A percentile compares a stretch with the other conserved stretches of the same genome.
These are phyloP conservation scores for Schizothorax lantsangensis DNA, from an alignment of 2,797 vertebrate species.

Conservation along the genomic window DNA sequence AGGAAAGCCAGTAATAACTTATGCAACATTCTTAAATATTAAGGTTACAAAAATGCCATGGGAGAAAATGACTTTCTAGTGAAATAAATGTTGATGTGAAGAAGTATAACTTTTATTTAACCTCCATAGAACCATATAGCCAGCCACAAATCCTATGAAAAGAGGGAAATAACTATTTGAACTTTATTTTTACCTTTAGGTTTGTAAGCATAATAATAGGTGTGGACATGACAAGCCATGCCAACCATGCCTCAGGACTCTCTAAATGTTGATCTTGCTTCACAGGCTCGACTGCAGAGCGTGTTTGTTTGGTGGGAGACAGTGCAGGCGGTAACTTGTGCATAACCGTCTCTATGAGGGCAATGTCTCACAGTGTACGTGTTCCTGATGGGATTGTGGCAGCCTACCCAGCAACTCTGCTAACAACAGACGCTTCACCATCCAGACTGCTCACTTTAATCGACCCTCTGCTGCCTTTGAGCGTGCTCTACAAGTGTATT, in stretches of 20 bases:
- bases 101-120: neutral
- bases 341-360: conserved; percentile 81
- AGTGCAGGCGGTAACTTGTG: conserved; percentile 84
- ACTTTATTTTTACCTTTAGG: neutral
- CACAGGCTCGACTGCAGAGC: conserved; percentile 79
- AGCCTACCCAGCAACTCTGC: conserved; percentile 80
- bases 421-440: conserved; percentile 79
- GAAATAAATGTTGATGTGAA: neutral
- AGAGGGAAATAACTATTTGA: neutral
- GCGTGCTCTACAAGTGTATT: conserved; percentile 81
- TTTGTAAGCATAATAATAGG: neutral
- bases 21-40: neutral
- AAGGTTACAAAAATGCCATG: neutral
- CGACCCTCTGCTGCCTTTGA: conserved; percentile 80
- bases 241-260: neutral
- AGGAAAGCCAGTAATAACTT: neutral
- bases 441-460: conserved; percentile 82
- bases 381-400: conserved; percentile 81
- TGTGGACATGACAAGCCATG: neutral
- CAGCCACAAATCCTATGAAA: neutral
- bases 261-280: neutral
- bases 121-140: neutral
- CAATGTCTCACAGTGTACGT: conserved; percentile 73
- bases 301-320: conserved; percentile 81
- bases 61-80: neutral